Evolutionary conservation across 2,113 vertebrate species (phyloP).

Genomic region (Steatornis caripensis): DNA sequence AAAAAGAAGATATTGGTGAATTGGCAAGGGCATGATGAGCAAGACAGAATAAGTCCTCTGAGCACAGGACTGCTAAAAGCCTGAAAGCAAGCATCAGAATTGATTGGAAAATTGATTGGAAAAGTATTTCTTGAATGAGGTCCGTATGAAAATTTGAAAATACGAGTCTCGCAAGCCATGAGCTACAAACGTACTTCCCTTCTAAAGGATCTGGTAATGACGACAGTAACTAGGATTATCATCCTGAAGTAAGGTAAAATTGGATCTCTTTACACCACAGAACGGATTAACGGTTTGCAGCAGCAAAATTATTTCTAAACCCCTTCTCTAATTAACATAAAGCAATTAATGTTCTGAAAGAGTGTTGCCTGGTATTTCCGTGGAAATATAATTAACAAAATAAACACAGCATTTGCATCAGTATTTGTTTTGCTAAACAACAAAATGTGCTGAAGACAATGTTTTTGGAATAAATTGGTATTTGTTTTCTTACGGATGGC

Average conservation of each 20-base stretch:
- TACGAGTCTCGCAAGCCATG: rapidly evolving
- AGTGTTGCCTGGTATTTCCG: neutral
- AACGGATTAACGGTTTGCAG: neutral
- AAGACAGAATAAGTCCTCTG: neutral
- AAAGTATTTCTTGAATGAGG: neutral
- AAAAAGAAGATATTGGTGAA: neutral
- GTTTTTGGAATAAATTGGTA: neutral
- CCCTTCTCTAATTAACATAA: neutral
- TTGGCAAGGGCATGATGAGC: neutral
- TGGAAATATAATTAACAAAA: slow-evolving; percentile 35
- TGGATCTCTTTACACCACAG: neutral
- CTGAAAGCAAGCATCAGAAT: neutral
- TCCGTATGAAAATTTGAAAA: neutral
- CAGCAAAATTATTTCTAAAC: neutral
- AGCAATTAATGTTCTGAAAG: slow-evolving; percentile 21
- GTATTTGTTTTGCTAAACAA: slow-evolving; percentile 37
- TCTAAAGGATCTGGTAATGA: neutral
- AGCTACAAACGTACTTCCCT: neutral
- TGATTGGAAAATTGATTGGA: neutral
- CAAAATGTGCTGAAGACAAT: neutral
- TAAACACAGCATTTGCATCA: slow-evolving; percentile 12
- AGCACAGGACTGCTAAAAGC: neutral
- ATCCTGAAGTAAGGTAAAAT: neutral
- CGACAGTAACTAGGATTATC: neutral
- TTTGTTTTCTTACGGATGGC: neutral